Base-by-base conservation (phyloP, 2,113 vertebrate species). In the Spizaetus ornatus region DNA sequence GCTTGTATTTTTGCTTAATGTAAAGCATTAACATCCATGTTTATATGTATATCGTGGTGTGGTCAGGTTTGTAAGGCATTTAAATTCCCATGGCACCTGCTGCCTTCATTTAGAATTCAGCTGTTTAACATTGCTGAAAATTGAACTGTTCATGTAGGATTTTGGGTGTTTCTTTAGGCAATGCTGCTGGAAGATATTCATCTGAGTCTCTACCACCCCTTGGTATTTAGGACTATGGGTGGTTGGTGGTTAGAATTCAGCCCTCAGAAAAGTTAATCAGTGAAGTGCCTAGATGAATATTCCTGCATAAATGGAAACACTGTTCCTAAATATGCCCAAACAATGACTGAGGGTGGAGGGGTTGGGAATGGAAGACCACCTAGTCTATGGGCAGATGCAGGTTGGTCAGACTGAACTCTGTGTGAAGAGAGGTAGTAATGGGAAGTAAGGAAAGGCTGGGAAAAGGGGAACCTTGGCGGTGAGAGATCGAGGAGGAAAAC, bases 381-480 rank as follows among this genome's bases (percentile, higher is more conserved):
- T 72, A 7, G 14, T 26, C 47, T 42, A 0, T 13, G 11, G 26
- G 18, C 1, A 1, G 23, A 7, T 47, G 22, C 1, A 10, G 18
- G 21, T 48, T 62, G 48, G 25, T 67, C 38, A 34, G 36, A 4
- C 16, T 66, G 91, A 61, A 34, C 67, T 69, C 16, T 27, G 6
- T 52, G 26, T 73, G 40, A 47, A 29, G 25, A 55, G 63, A 23
- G 13, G 11, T 34, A 3, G 70, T n/a, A 55, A 50, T 40, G 34
- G 36, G 71, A 78, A 27, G 13, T 31, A 58, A 67, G 53, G 77
- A 62, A 50, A 52, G 34, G 25, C 63, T 58, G 42, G 38, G 83
- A 61, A 83, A 59, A 42, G 36, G 36, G 32, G 27, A 67, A 16
- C 55, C 23, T 91, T 73, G 53, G 32, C 1, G 1, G 34, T 69